Conservation (phyloP, 2,113 vertebrate species). For the Sterrhoptilus dennistouni region DNA sequence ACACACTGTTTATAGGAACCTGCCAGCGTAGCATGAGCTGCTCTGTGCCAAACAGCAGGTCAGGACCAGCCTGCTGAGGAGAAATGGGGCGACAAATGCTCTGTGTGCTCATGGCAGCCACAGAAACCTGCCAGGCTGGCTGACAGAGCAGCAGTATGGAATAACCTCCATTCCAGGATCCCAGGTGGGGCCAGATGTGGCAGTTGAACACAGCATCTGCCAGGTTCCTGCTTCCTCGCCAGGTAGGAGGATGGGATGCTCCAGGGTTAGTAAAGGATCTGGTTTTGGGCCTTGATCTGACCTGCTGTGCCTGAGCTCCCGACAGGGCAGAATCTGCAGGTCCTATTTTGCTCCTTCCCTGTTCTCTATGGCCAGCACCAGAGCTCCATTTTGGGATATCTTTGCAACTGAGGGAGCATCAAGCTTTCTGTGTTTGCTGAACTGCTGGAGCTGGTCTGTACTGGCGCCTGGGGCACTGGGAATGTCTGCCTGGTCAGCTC, state of each 20-base stretch:
- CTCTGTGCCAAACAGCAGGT: conserved; percentile 9
- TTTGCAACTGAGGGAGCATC: neutral
- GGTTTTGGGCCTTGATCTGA: neutral
- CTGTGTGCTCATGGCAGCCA: neutral
- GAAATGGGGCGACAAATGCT: neutral
- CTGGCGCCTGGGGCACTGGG: fast-evolving
- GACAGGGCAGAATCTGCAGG: neutral
- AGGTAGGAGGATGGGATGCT: neutral
- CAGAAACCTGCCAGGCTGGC: neutral
- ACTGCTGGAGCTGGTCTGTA: neutral
- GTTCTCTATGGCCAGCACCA: fast-evolving
- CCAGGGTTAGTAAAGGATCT: neutral
- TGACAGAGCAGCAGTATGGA: neutral
- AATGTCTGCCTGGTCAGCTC: neutral
- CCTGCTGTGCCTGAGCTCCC: neutral
- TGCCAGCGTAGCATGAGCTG: neutral
- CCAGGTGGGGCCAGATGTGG: neutral
- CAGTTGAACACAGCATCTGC: neutral
- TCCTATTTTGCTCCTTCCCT: neutral
- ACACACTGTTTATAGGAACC: neutral
- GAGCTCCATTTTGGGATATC: neutral
- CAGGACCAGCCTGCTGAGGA: neutral
- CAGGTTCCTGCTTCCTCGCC: neutral
- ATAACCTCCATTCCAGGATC: neutral
- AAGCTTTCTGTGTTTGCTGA: neutral